phyloP scores from a whole-genome alignment of 2,888 invertebrate genomes.

The Acanthoscelides obtectus region DNA sequence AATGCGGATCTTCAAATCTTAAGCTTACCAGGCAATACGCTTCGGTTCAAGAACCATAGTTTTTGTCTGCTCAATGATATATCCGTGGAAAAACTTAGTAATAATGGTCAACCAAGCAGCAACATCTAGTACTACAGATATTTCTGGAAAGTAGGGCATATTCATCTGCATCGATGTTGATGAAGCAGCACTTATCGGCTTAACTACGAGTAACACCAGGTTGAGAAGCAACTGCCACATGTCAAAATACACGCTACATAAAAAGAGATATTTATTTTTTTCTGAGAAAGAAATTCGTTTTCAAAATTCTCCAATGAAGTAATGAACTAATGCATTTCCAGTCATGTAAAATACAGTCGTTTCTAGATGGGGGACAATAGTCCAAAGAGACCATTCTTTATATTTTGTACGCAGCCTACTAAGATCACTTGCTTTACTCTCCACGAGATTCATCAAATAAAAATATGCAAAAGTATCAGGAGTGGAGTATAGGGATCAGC shows the following conservation, averaged over 20 bases:
- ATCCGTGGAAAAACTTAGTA: slow-evolving; percentile 23
- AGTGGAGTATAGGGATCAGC: too few relatives aligned
- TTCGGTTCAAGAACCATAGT: slow-evolving; percentile 13
- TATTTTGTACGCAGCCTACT: too few relatives aligned
- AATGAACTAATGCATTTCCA: too few relatives aligned
- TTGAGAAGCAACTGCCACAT: slow-evolving; percentile 21
- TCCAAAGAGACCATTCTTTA: too few relatives aligned
- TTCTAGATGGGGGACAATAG: too few relatives aligned
- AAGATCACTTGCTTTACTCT: too few relatives aligned
- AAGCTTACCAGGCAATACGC: slow-evolving; percentile 13
- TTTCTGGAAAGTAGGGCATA: not conserved
- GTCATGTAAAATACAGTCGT: too few relatives aligned
- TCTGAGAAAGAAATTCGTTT: not conserved
- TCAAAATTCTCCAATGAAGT: too few relatives aligned
- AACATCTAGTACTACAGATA: slow-evolving; percentile 8
- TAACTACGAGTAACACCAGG: slow-evolving; percentile 9
- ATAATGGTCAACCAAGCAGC: slow-evolving; percentile 17
- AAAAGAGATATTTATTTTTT: not conserved
- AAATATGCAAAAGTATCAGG: too few relatives aligned
- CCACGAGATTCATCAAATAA: too few relatives aligned
- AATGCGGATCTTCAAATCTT: not conserved
- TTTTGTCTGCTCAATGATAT: slow-evolving; percentile 5
- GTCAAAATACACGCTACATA: slow-evolving; percentile 6
- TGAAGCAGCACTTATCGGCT: slow-evolving; percentile 17
- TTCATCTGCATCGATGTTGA: not conserved